Percentiles rank a stretch among this genome's conserved stretches.
These are phyloP conservation scores for Aphaenogaster rudis DNA, from an alignment of 1,140 invertebrate genomes.

Conservation along the genomic window DNA sequence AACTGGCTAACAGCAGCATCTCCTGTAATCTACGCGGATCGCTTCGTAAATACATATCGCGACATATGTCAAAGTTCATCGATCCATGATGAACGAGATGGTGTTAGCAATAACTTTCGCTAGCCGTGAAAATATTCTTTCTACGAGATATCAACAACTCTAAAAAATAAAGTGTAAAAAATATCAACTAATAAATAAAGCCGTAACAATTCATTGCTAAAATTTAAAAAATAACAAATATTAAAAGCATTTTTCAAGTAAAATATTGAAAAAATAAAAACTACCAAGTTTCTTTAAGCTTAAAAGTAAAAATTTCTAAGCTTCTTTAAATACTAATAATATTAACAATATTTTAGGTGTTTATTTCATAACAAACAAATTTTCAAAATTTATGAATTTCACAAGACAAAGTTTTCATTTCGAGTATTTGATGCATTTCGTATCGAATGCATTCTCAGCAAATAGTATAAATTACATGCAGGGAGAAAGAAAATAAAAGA, in stretches of 20 bases:
- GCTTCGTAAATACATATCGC: conserved; percentile 25
- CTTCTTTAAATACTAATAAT: background rate
- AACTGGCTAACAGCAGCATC: conserved; percentile 21
- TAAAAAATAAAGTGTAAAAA: conserved; percentile 14
- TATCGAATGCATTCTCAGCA: background rate
- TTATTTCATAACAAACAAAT: background rate
- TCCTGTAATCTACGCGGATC: conserved; percentile 5
- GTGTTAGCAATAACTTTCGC: background rate
- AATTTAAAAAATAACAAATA: background rate
- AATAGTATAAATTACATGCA: conserved; percentile 21
- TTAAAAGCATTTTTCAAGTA: background rate
- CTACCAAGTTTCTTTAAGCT: too few relatives aligned
- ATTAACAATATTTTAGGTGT: background rate
- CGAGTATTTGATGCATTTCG: background rate
- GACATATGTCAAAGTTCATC: conserved; percentile 32
- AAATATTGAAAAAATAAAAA: background rate
- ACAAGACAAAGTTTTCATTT: background rate
- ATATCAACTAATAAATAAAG: background rate
- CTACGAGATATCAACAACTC: background rate
- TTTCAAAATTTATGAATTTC: background rate
- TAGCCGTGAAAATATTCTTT: conserved; percentile 1
- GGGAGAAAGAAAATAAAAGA: background rate
- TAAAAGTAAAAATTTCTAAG: background rate
- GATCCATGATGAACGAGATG: conserved; percentile 9
- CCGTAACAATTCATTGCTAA: background rate